Evolutionary conservation across 35 echinoderm and acorn worm species (phyloP), one percentile per base, ranked within the genome.

Genomic region (Amphiura filiformis): DNA sequence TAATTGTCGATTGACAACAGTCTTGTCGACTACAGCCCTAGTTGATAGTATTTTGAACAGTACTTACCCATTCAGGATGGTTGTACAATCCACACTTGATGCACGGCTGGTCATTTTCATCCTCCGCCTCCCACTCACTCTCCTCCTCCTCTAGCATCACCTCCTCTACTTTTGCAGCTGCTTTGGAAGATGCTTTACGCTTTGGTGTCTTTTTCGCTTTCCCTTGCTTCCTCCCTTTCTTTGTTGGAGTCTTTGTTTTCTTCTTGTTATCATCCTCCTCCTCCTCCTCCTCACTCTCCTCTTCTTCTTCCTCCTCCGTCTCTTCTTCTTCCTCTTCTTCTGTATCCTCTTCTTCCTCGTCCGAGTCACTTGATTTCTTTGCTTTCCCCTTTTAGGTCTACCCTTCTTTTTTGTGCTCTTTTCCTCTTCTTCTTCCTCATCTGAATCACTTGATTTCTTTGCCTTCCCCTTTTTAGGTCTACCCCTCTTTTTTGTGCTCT

Each of bases 51-150:
- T n/a, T n/a, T n/a, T n/a, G n/a, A n/a, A n/a, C n/a, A n/a, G n/a
- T n/a, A 91, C 84, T 90, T 90, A 97, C 95, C 88, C 84, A 90
- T 83, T 93, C 78, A 32, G 95, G 95, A 85, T 97, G 95, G 57
- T 93, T 93, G 75, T 97, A 97, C 37, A 91, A 76, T 32, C 88
- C 87, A 91, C 95, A 97, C 88, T 97, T 97, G 35, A 87, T 84
- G 65, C 95, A 97, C 1, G 95, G 95, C 32, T 85, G 88, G 44
- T 97, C 95, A 85, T 91, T 84, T 32, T 93, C 83, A 65, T 89
- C 93, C 39, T 90, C 78, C 30, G 88, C 57, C 36, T 84, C 52
- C 33, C 70, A 39, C 4, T 89, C 56, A 31, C 64, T 79, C 39
- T 52, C 44, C 44, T 52, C 44, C 20, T 52, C 44, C 20, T 52